phyloP scores from a whole-genome alignment of 2,888 invertebrate genomes.

The Theodoxus fluviatilis region DNA sequence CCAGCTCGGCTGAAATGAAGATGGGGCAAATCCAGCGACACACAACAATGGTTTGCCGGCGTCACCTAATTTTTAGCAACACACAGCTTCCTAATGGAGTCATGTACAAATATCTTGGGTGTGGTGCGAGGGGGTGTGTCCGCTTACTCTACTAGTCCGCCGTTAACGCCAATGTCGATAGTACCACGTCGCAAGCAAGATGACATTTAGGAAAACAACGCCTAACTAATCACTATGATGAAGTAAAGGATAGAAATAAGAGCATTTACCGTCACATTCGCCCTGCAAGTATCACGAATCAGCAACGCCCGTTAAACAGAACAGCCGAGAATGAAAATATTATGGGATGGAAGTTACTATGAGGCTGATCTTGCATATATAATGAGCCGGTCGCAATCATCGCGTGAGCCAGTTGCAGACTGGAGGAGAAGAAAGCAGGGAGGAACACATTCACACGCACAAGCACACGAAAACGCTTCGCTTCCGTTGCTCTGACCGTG shows the following conservation, averaged over 20 bases:
- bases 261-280: neutral
- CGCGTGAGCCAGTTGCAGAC: no score
- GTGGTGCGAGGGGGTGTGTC: conserved; percentile 36
- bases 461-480: no score
- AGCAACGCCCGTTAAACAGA: conserved; percentile 24
- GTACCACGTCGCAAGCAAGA: conserved; percentile 21
- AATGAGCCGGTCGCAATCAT: conserved; percentile 40
- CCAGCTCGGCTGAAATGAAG: conserved; percentile 22
- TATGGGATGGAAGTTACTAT: conserved; percentile 36
- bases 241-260: neutral
- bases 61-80: conserved; percentile 32
- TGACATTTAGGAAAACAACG: conserved; percentile 10
- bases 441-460: no score
- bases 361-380: conserved; percentile 37
- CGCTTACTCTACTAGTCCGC: conserved; percentile 22
- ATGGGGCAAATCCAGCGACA: conserved; percentile 23
- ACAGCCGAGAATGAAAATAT: conserved; percentile 31
- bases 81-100: conserved; percentile 34
- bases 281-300: no score
- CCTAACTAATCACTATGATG: no score
- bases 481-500: no score
- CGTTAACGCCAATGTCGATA: conserved; percentile 24
- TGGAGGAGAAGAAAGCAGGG: no score
- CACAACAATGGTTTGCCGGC: conserved; percentile 30
- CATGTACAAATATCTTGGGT: conserved; percentile 32